These are phyloP conservation scores for Macrobrachium rosenbergii DNA, from an alignment of 1,140 invertebrate species.

Conservation along the genomic window DNA sequence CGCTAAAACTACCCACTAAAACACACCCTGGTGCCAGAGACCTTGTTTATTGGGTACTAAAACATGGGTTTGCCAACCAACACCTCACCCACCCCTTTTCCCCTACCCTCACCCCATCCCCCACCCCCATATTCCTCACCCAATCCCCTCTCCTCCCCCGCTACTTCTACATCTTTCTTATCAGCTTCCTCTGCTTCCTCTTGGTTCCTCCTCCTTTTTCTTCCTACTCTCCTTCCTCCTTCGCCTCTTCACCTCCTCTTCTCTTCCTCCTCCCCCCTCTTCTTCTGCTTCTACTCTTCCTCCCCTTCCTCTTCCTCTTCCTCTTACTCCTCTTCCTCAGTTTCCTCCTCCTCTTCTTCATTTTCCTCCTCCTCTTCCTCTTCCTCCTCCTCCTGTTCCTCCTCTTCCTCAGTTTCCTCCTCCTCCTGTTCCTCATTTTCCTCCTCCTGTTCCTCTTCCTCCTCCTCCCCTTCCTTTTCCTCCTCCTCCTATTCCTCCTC, in stretches of 20 bases:
- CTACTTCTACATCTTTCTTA: too few species aligned
- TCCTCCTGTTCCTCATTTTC: not conserved
- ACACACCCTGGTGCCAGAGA: not conserved
- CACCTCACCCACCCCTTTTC: not conserved
- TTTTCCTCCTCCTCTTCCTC: not conserved
- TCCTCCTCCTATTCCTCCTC: not conserved
- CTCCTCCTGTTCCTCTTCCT: not conserved
- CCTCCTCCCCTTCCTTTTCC: not conserved
- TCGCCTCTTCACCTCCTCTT: not conserved
- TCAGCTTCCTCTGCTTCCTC: too few species aligned
- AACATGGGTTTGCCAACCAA: not conserved
- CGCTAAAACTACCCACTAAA: too few species aligned
- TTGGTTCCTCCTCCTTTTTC: not conserved
- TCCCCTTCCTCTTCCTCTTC: not conserved
- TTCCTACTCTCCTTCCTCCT: not conserved
- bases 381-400: not conserved
- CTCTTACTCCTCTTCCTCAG: not conserved
- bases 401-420: not conserved
- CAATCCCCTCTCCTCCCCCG: too few species aligned
- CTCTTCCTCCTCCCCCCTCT: not conserved
- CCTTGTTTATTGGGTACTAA: not conserved
- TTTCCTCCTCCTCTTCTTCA: not conserved
- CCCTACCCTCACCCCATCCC: not conserved
- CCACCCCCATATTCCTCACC: too few species aligned
- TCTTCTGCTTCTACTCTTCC: conserved; percentile 1